A percentile compares a stretch with the other conserved stretches of the same genome.
Conservation (phyloP, 2,113 vertebrate genomes). For the Sapayoa aenigma region DNA sequence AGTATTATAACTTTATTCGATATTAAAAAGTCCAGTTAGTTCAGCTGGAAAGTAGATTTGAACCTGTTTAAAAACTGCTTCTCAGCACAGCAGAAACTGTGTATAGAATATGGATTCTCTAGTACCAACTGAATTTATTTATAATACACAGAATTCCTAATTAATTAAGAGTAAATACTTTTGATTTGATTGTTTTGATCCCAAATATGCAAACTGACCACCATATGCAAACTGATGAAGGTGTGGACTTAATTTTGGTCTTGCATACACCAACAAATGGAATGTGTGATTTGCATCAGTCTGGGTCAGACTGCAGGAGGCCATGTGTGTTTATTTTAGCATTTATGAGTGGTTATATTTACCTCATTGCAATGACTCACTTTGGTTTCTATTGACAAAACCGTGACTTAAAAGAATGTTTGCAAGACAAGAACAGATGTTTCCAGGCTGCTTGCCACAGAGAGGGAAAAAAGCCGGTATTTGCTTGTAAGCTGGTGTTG, state of each 20-base stretch:
- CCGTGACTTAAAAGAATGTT: conserved; percentile 51
- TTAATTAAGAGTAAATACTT: neutral
- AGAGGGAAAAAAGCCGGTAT: neutral
- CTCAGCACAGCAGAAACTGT: neutral
- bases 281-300: neutral
- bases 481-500: neutral
- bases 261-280: neutral
- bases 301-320: conserved; percentile 27
- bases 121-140: neutral
- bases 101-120: neutral
- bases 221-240: neutral
- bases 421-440: conserved; percentile 59
- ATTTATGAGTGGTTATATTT: conserved; percentile 55
- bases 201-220: neutral
- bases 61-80: neutral
- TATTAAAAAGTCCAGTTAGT: neutral
- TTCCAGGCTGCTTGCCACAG: conserved; percentile 42
- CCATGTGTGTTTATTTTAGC: conserved; percentile 58
- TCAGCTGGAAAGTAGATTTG: conserved; percentile 9
- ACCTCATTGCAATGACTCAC: conserved; percentile 43
- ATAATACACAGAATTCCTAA: neutral
- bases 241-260: neutral
- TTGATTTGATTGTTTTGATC: neutral
- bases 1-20: neutral
- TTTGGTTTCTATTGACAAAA: conserved; percentile 60